Evolutionary conservation across 2,888 invertebrate species (phyloP).

Genomic region (Plebejus argus): DNA sequence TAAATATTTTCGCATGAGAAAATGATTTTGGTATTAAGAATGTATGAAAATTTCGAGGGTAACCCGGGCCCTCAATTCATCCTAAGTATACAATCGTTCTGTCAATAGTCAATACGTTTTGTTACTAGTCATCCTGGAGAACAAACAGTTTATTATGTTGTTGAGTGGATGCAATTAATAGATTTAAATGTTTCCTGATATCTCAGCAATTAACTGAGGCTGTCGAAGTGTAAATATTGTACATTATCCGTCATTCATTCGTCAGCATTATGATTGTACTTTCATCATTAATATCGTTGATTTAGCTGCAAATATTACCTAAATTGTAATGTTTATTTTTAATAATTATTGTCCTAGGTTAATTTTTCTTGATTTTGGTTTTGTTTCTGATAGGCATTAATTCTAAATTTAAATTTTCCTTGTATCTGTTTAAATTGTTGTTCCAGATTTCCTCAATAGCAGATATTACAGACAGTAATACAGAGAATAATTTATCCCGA

Average conservation of each 20-base stretch:
- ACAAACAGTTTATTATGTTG: neutral
- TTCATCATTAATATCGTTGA: neutral
- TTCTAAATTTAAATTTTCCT: neutral
- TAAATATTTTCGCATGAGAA: too few species aligned
- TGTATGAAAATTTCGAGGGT: too few species aligned
- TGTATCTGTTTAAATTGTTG: neutral
- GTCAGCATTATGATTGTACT: neutral
- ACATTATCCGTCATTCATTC: neutral
- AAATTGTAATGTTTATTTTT: neutral
- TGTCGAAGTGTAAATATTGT: slow-evolving; percentile 18
- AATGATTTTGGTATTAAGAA: too few species aligned
- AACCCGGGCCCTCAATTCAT: too few species aligned
- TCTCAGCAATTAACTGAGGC: neutral
- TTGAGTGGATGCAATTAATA: slow-evolving; percentile 14
- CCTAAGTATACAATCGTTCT: neutral
- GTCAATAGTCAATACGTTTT: slow-evolving; percentile 1
- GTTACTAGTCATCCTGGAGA: slow-evolving; percentile 10
- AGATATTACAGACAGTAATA: neutral
- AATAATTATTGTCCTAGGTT: neutral
- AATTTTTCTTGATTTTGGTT: neutral
- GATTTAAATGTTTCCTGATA: slow-evolving; percentile 24
- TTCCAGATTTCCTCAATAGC: neutral
- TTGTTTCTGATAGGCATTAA: neutral
- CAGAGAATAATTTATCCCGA: neutral
- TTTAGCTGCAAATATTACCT: neutral